Conservation (phyloP, 2,113 vertebrate species). For the Choloepus hoffmanni region DNA sequence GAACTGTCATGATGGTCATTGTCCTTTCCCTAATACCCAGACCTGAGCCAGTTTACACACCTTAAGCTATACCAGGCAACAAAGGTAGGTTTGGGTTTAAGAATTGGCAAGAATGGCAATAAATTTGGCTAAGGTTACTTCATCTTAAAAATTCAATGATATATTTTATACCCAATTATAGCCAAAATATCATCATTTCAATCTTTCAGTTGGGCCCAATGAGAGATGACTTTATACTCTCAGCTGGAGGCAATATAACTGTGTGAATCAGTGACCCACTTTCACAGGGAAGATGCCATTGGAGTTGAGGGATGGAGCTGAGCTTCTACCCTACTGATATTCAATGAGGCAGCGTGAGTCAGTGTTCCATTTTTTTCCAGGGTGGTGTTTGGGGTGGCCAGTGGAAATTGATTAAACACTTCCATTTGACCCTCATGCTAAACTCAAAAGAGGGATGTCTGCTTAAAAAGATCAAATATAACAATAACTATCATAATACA, state of each 20-base stretch:
- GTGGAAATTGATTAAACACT: not conserved
- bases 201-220: not conserved
- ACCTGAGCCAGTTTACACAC: not conserved
- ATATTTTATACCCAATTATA: not conserved
- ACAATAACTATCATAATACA: not conserved
- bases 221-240: not conserved
- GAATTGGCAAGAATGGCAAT: not conserved
- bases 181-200: constrained; percentile 10
- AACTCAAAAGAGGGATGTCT: not conserved
- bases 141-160: not conserved
- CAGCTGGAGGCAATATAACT: not conserved
- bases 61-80: not conserved
- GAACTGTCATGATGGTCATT: not conserved
- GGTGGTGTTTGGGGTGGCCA: not conserved
- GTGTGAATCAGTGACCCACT: not conserved
- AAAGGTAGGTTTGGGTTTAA: not conserved
- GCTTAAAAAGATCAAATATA: not conserved
- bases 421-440: not conserved
- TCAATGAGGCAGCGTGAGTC: no score
- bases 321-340: no score
- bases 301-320: no score
- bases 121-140: not conserved
- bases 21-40: not conserved
- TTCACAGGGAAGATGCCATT: no score
- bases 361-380: not conserved